Base-by-base conservation (phyloP, 2,797 vertebrate species). In the Melanotaenia boesemani region DNA sequence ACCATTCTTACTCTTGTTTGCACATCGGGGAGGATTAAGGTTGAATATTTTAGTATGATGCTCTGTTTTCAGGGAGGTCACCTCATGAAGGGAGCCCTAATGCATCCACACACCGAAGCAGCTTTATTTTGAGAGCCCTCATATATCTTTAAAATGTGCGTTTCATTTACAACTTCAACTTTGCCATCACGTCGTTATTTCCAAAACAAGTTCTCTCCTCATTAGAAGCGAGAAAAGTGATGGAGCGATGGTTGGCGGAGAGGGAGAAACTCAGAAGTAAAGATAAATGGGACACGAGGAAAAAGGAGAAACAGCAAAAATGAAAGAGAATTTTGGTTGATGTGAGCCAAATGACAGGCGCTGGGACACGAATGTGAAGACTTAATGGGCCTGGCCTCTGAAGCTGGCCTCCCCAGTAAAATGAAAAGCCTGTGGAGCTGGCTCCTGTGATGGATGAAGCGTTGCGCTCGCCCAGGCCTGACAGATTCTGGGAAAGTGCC, bases 401-500 rank as follows among this genome's bases (percentile, higher is more conserved):
- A 92, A 92, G 91, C 88, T 87, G 88, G 88, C 87, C 89, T 89
- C 89, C 70, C 26, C 76, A 71, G 86, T 87, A 88, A 89, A 92
- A 91, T 88, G 91, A 92, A 92, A 92, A 93, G 91, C 89, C 88
- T 82, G 87, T 87, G 86, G 87, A 92, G 84, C 85, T 80, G 86
- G 89, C 86, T 89, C 80, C 70, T 34, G 87, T 93, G 93, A 93
- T 93, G 92, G 93, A 94, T 94, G 92, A 92, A 92, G 91, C 91
- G 92, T 82, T 81, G 87, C 57, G 80, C 87, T 90, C 67, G 46
- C 84, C 46, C 44, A 10, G 65, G 77, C 67, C 74, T 93, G 93
- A 93, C 93, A 94, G 88, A 82, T 94, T 94, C 93, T 94, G 92
- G 93, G 93, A 94, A 93, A 89, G 90, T 59, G 72, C 80, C 77